phyloP scores from a whole-genome alignment of 2,888 invertebrate genomes.

The Dolichomitus sp. region DNA sequence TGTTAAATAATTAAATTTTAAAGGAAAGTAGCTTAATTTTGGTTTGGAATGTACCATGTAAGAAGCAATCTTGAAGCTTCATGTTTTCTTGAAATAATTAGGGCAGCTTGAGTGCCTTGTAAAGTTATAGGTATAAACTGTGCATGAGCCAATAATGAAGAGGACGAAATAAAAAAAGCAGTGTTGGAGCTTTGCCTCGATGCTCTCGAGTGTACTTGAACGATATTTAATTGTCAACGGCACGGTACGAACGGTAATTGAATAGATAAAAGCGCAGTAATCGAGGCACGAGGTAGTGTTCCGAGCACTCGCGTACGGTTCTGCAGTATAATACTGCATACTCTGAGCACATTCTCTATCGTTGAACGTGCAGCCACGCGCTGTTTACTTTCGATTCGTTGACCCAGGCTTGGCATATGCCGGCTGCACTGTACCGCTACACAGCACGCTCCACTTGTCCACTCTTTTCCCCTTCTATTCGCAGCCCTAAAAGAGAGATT shows the following conservation, averaged over 20 bases:
- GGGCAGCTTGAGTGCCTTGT: background rate
- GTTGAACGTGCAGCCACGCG: slow-evolving; percentile 59
- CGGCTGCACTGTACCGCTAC: slow-evolving; percentile 57
- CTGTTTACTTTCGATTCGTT: slow-evolving; percentile 71
- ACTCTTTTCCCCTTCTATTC: slow-evolving; percentile 51
- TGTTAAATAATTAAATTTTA: too few relatives aligned
- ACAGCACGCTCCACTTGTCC: slow-evolving; percentile 42
- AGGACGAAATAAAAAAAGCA: slow-evolving; percentile 32
- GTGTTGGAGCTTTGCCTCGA: slow-evolving; percentile 21
- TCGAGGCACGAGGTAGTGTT: slow-evolving; percentile 60
- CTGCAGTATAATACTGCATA: slow-evolving; percentile 40
- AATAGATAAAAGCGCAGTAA: slow-evolving; percentile 75
- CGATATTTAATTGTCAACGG: slow-evolving; percentile 74
- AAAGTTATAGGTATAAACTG: background rate
- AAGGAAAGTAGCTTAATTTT: too few relatives aligned
- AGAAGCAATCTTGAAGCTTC: background rate
- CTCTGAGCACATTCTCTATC: slow-evolving; percentile 62
- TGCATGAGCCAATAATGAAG: background rate
- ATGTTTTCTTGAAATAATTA: background rate
- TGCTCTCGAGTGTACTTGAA: slow-evolving; percentile 67
- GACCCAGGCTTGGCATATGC: slow-evolving; percentile 60
- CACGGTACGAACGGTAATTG: slow-evolving; percentile 71
- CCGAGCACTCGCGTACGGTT: slow-evolving; percentile 55
- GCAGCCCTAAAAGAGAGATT: slow-evolving; percentile 67
- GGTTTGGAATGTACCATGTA: too few relatives aligned